Evolutionary conservation across 2,888 invertebrate genomes (phyloP), one percentile per base, ranked within the genome.

Genomic region (Thera obeliscata): DNA sequence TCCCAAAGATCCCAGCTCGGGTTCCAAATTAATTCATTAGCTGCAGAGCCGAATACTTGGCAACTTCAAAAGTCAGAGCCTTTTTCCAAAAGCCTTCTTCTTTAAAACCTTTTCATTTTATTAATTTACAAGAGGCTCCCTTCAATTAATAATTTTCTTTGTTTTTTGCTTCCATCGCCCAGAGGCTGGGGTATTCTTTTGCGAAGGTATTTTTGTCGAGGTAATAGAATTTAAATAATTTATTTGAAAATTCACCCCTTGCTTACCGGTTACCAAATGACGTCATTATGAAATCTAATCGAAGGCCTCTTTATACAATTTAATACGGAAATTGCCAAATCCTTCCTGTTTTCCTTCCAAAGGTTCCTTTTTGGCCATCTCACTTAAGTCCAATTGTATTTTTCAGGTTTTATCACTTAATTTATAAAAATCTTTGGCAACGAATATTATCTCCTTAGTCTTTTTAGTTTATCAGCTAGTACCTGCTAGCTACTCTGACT

Each of bases 61-160:
- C 36, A 63, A 69, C 62, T 68, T 73, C 55, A 43, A 60, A 72
- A 67, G 58, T 69, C 63, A 55, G 67, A 75, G 64, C 67, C 65
- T 69, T 74, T 74, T 71, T 73, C 64, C 6, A 58, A 55, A 69
- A 75, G 59, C 67, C 63, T 69, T 73, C 73, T 71, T 71, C 43
- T 61, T 71, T 67, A 63, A 56, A 69, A 74, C 74, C 72, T 71
- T 73, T 72, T 67, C 72, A 64, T 73, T 74, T 73, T 74, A 75
- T 76, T 76, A 74, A 75, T 75, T 70, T 72, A 72, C 70, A 72
- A 73, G 67, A 64, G 69, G 69, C 70, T 72, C 72, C 68, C 71
- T 72, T 73, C 69, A 73, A 73, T 73, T 73, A 75, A 72, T 75
- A 73, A 73, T 72, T 72, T 75, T 71, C 73, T 72, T 75, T 75